These are phyloP conservation scores for Dipodomys spectabilis DNA, from an alignment of 2,113 vertebrate species.

Conservation along the genomic window DNA sequence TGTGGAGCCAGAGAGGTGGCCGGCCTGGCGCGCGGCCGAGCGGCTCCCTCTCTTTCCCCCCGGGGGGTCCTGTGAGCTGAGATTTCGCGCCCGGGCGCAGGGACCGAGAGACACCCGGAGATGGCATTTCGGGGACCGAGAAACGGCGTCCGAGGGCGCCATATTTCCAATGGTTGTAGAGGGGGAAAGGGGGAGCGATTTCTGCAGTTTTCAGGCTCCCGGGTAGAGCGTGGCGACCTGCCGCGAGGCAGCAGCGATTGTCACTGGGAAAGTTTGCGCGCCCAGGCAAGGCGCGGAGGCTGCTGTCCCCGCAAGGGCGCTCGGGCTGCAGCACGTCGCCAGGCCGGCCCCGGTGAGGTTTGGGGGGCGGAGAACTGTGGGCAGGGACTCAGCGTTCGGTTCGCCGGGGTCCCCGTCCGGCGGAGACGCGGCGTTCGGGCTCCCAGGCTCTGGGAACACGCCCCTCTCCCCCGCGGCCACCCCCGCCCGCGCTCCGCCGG, in stretches of 20 bases:
- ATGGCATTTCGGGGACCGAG: conserved; percentile 30
- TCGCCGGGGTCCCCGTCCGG: not conserved
- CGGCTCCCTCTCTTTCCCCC: not conserved
- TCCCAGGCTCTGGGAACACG: conserved; percentile 41
- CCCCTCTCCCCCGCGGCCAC: conserved; percentile 38
- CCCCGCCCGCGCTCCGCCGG: not conserved
- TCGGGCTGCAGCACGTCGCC: conserved; percentile 36
- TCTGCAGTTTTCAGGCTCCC: conserved; percentile 1
- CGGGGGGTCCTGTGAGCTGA: not conserved
- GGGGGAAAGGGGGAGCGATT: conserved; percentile 34
- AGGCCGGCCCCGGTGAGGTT: not conserved
- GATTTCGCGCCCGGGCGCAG: conserved; percentile 45
- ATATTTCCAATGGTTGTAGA: conserved; percentile 74
- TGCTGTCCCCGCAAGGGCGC: conserved; percentile 50
- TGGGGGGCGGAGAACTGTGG: not conserved
- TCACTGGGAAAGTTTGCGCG: conserved; percentile 73
- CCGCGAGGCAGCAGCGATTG: not conserved
- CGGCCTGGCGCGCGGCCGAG: not conserved
- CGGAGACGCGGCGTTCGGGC: not conserved
- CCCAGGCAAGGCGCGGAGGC: not conserved
- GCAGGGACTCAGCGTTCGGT: not conserved
- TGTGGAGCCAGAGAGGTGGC: not conserved
- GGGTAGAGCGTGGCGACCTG: not conserved
- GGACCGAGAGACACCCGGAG: conserved; percentile 30
- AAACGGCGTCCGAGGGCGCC: conserved; percentile 74